A percentile compares a stretch with the other conserved stretches of the same genome.
Evolutionary conservation across 2,797 vertebrate species (phyloP).

Genomic region (Heteromormyrus szaboi): DNA sequence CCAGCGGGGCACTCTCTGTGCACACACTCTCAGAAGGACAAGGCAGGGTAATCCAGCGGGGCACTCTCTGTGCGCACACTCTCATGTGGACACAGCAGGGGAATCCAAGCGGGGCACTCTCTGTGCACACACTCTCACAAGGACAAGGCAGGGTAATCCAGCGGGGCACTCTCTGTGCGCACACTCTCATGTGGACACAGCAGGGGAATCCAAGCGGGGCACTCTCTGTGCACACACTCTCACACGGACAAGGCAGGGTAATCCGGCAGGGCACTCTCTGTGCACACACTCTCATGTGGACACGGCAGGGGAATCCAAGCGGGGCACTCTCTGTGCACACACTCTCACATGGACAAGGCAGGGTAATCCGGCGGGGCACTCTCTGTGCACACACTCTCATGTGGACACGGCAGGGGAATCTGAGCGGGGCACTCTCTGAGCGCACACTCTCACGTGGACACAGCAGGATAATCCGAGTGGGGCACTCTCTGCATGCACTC

Average conservation of each 20-base stretch:
- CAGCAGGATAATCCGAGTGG: conserved; percentile 63
- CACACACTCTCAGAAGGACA: background rate
- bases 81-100: conserved; percentile 54
- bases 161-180: background rate
- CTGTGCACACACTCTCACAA: background rate
- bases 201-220: conserved; percentile 60
- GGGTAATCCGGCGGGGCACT: conserved; percentile 55
- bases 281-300: background rate
- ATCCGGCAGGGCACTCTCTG: conserved; percentile 7
- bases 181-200: conserved; percentile 29
- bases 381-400: conserved; percentile 6
- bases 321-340: background rate
- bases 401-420: conserved; percentile 55
- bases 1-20: background rate
- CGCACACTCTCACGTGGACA: background rate
- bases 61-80: background rate
- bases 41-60: conserved; percentile 62
- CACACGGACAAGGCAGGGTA: conserved; percentile 60
- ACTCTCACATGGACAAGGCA: conserved; percentile 39
- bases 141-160: conserved; percentile 64
- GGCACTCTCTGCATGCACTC: background rate
- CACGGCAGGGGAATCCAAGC: conserved; percentile 63
- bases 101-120: conserved; percentile 39
- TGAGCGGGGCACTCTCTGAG: background rate
- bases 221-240: background rate